Percentiles rank a stretch among this genome's conserved stretches.
These are phyloP conservation scores for Bufo bufo DNA, from an alignment of 2,113 vertebrate genomes.

Conservation along the genomic window DNA sequence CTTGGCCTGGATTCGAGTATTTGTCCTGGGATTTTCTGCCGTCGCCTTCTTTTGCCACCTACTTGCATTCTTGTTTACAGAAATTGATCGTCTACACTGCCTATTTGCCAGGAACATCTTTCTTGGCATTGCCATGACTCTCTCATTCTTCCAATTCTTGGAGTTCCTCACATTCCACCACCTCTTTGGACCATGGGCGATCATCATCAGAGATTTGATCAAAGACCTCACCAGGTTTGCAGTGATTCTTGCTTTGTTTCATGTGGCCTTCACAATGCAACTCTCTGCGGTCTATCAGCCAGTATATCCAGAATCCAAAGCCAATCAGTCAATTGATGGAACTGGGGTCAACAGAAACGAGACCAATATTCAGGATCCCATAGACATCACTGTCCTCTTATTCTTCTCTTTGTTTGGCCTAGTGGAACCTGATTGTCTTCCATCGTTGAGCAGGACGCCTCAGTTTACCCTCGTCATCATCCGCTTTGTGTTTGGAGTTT, in stretches of 20 bases:
- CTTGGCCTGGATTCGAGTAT: conserved; percentile 67
- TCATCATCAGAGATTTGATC: conserved; percentile 70
- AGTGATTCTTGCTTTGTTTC: conserved; percentile 68
- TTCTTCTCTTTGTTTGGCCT: conserved; percentile 70
- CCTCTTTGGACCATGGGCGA: conserved; percentile 70
- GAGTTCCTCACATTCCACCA: conserved; percentile 72
- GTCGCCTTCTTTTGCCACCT: conserved; percentile 66
- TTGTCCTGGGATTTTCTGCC: conserved; percentile 64
- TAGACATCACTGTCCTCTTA: conserved; percentile 65
- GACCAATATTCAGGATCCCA: conserved; percentile 56
- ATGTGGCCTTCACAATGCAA: conserved; percentile 68
- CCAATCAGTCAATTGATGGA: background rate
- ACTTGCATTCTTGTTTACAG: conserved; percentile 61
- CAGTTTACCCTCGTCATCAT: conserved; percentile 59
- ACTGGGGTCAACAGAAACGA: conserved; percentile 21
- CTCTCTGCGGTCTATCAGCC: conserved; percentile 68
- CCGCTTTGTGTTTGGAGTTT: conserved; percentile 65
- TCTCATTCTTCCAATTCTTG: conserved; percentile 69
- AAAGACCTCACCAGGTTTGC: conserved; percentile 70
- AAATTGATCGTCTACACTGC: conserved; percentile 60
- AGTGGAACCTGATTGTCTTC: conserved; percentile 62
- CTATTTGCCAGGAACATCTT: conserved; percentile 69
- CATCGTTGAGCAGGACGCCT: conserved; percentile 55
- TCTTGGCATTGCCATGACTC: conserved; percentile 66
- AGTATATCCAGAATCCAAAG: conserved; percentile 53